Conservation (phyloP, 2,888 invertebrate species). For the Papilio demoleus region DNA sequence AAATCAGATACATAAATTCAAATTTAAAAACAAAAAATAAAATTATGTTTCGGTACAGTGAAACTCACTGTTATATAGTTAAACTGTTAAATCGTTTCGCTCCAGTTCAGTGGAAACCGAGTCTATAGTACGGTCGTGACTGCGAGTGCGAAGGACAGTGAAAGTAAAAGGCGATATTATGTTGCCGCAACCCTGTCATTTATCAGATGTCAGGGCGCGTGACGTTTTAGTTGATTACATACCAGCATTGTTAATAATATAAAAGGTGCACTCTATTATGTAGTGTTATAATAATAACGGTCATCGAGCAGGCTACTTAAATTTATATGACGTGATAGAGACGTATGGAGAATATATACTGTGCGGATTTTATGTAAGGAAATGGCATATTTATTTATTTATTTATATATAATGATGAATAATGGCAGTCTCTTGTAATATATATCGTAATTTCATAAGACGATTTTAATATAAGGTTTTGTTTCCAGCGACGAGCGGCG, state of each 20-base stretch:
- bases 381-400: too few relatives aligned
- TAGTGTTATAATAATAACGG: neutral
- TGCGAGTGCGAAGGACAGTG: slow-evolving; percentile 45
- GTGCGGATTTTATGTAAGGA: too few relatives aligned
- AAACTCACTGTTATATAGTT: neutral
- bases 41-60: neutral
- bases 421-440: too few relatives aligned
- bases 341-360: too few relatives aligned
- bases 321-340: too few relatives aligned
- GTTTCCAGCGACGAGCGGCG: slow-evolving; percentile 72
- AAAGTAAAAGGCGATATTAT: slow-evolving; percentile 50
- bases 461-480: slow-evolving; percentile 41
- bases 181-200: slow-evolving; percentile 35
- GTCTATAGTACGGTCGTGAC: slow-evolving; percentile 27
- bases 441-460: neutral
- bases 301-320: neutral
- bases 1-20: too few relatives aligned
- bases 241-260: slow-evolving; percentile 13
- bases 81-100: neutral
- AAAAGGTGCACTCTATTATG: neutral
- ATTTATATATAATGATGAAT: too few relatives aligned
- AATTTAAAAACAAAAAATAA: too few relatives aligned
- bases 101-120: neutral
- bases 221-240: slow-evolving; percentile 29
- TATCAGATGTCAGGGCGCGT: slow-evolving; percentile 21